Base-by-base conservation (phyloP, 2,888 invertebrate species). In the Polia nebulosa region DNA sequence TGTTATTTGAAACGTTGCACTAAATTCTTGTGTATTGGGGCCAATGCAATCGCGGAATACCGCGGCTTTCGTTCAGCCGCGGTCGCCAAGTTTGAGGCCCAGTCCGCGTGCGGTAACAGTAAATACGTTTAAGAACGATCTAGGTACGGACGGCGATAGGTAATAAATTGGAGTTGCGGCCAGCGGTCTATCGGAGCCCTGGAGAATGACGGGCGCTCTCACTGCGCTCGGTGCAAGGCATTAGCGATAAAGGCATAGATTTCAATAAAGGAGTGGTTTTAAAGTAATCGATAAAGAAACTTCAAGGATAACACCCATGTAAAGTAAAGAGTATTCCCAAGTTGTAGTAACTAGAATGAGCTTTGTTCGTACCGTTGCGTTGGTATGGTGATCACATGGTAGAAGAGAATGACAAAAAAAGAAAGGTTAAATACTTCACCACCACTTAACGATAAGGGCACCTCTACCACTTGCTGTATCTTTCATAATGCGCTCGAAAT, bases 11-110 rank as follows among this genome's bases (percentile, higher is more conserved):
- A 75, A 69, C 68, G 51, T 57, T 72, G 74, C 72, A 73, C 73
- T 62, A 73, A 67, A 77, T 68, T 65, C 41, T 60, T 74, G 57
- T 66, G 59, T 60, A 86, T 86, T 76, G 80, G 62, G 81, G 81
- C 74, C 83, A 84, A 74, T 80, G 77, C 53, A 72, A 78, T 75
- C 76, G 67, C 69, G 44, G 71, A 77, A 72, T 76, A 75, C 60
- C 56, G 68, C 66, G 59, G 36, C 45, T 22, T 45, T 61, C 63
- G 53, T 49, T 39, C 22, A 44, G 22, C 53, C 25, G 47, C 22
- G 45, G 36, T 51, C 55, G 34, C 56, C 44, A 49, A 52, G 47
- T 74, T 47, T 56, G 27, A 44, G 44, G 41, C 45, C 39, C 47
- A 59, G 27, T 44, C 36, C 69, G 39, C 36, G 11, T 53, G 59